Evolutionary conservation across 2,113 vertebrate species (phyloP).

Genomic region (Pagrus major): DNA sequence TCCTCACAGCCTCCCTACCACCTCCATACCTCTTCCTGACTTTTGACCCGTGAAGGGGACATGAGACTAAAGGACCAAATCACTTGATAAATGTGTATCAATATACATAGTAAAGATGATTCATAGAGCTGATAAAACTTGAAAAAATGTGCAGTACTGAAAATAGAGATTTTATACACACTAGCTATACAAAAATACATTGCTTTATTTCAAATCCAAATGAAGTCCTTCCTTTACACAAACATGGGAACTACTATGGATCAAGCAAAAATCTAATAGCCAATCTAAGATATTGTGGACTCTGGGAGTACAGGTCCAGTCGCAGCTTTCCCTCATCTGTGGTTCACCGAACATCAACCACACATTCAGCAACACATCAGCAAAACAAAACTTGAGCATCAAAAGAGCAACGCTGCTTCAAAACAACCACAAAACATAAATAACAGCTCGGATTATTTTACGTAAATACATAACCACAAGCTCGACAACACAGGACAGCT

Average conservation of each 20-base stretch:
- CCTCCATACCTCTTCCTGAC: not conserved
- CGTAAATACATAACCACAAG: conserved; percentile 5
- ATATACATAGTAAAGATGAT: not conserved
- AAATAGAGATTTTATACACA: conserved; percentile 63
- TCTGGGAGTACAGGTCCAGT: not conserved
- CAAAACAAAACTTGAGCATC: conserved; percentile 7
- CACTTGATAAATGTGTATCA: not conserved
- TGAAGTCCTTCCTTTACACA: conserved; percentile 46
- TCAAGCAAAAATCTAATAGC: not conserved
- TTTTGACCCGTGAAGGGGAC: not conserved
- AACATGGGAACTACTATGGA: conserved; percentile 26
- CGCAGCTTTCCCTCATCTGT: not conserved
- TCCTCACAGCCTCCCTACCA: not conserved
- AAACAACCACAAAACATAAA: conserved; percentile 54
- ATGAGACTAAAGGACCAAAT: not conserved
- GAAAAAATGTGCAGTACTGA: conserved; percentile 31
- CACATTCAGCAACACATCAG: conserved; percentile 33
- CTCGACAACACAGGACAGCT: conserved; percentile 18
- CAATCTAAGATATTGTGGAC: not conserved
- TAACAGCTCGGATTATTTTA: conserved; percentile 32
- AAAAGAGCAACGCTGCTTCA: conserved; percentile 2
- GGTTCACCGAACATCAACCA: not conserved
- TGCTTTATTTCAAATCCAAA: conserved; percentile 59
- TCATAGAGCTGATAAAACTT: not conserved
- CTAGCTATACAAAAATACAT: conserved; percentile 76